Evolutionary conservation across 2,113 vertebrate genomes (phyloP).

Genomic region (Electrona antarctica): DNA sequence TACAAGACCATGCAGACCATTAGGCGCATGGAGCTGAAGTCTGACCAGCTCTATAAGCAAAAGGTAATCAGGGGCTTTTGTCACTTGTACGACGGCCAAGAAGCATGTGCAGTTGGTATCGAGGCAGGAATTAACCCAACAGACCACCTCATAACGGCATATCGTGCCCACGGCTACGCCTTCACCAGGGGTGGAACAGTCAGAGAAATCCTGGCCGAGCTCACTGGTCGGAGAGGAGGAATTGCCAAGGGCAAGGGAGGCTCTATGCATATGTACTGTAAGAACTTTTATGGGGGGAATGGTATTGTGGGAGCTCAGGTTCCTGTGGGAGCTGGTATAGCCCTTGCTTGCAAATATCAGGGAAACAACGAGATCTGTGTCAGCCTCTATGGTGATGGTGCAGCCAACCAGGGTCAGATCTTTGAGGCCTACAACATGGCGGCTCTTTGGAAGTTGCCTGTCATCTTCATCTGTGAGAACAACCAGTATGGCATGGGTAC

Average conservation of each 20-base stretch:
- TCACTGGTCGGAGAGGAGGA: slow-evolving; percentile 95
- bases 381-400: slow-evolving; percentile 92
- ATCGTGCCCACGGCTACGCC: slow-evolving; percentile 93
- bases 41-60: slow-evolving; percentile 97
- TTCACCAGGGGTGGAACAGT: slow-evolving; percentile 89
- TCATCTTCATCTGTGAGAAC: slow-evolving; percentile 95
- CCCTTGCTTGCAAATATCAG: slow-evolving; percentile 89
- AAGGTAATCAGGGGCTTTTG: slow-evolving; percentile 98
- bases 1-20: slow-evolving; percentile 94
- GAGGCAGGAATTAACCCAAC: slow-evolving; percentile 88
- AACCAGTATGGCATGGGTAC: slow-evolving; percentile 95
- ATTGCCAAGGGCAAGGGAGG: slow-evolving; percentile 96
- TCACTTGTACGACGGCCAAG: slow-evolving; percentile 97
- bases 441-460: slow-evolving; percentile 91
- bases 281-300: slow-evolving; percentile 96
- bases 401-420: slow-evolving; percentile 97
- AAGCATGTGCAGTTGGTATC: slow-evolving; percentile 95
- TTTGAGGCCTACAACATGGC: slow-evolving; percentile 96
- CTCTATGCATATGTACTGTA: slow-evolving; percentile 97
- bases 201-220: slow-evolving; percentile 91
- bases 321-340: slow-evolving; percentile 92
- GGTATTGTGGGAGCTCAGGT: slow-evolving; percentile 98
- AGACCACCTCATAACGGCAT: slow-evolving; percentile 96
- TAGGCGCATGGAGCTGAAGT: slow-evolving; percentile 94
- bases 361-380: slow-evolving; percentile 86